Evolutionary conservation across 2,797 vertebrate species (phyloP).

Genomic region (Chelon auratus): DNA sequence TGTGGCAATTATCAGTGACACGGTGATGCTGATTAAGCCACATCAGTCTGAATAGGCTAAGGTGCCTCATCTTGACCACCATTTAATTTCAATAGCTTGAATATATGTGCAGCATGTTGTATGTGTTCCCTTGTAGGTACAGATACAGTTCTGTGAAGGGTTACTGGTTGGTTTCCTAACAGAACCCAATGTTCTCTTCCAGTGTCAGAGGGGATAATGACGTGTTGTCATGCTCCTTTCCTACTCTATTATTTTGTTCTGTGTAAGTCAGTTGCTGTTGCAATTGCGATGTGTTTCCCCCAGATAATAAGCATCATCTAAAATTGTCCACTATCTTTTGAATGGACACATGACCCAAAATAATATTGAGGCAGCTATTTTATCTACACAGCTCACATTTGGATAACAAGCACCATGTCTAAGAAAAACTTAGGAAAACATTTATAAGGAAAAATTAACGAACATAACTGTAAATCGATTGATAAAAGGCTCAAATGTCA

Average conservation of each 20-base stretch:
- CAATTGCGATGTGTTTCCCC: not conserved
- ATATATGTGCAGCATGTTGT: not conserved
- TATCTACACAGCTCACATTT: too few species aligned
- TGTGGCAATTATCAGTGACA: not conserved
- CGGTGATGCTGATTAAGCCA: not conserved
- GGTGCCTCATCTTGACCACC: too few species aligned
- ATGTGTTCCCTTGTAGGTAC: conserved; percentile 1
- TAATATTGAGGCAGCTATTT: too few species aligned
- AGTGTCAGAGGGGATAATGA: too few species aligned
- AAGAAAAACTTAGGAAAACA: too few species aligned
- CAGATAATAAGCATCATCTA: too few species aligned
- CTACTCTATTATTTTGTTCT: not conserved
- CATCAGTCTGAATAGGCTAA: too few species aligned
- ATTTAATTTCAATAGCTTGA: conserved; percentile 10
- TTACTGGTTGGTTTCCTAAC: not conserved
- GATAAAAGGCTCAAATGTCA: not conserved
- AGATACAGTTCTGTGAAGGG: not conserved
- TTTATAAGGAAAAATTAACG: not conserved
- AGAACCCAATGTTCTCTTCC: not conserved
- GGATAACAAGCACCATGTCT: too few species aligned
- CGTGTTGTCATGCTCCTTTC: not conserved
- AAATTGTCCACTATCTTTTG: too few species aligned
- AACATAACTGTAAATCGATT: not conserved
- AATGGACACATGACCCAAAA: too few species aligned
- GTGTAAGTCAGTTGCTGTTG: not conserved